Evolutionary conservation across 2,888 invertebrate species (phyloP).

Genomic region (Lingula anatina): DNA sequence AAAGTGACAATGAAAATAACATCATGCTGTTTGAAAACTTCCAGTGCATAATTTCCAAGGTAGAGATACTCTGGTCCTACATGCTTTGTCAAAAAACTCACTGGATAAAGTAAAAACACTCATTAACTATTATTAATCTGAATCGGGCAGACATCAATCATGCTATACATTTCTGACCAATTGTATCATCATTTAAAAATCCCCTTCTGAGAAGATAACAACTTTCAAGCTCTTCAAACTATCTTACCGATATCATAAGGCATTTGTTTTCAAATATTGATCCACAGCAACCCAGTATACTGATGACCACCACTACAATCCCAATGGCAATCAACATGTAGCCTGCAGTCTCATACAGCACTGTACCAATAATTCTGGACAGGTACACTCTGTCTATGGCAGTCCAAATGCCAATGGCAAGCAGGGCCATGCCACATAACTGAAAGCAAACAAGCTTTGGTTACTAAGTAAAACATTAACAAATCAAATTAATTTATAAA

Average conservation of each 20-base stretch:
- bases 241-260: constrained; percentile 81
- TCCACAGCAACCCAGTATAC: constrained; percentile 85
- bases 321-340: constrained; percentile 80
- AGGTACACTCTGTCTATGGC: constrained; percentile 79
- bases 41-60: background rate
- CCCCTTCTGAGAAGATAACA: background rate
- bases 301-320: constrained; percentile 70
- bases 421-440: constrained; percentile 49
- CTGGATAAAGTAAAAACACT: background rate
- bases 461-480: too few relatives aligned
- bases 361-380: constrained; percentile 77
- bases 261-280: constrained; percentile 87
- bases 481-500: too few relatives aligned
- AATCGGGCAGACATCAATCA: background rate
- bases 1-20: background rate
- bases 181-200: background rate
- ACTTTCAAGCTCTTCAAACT: too few relatives aligned
- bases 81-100: background rate
- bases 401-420: constrained; percentile 79
- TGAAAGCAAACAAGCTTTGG: constrained; percentile 13
- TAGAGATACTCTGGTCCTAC: background rate
- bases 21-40: background rate
- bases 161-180: background rate
- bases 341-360: constrained; percentile 79
- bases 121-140: background rate